Conservation (phyloP, 1,140 invertebrate species). For the Listronotus oregonensis region DNA sequence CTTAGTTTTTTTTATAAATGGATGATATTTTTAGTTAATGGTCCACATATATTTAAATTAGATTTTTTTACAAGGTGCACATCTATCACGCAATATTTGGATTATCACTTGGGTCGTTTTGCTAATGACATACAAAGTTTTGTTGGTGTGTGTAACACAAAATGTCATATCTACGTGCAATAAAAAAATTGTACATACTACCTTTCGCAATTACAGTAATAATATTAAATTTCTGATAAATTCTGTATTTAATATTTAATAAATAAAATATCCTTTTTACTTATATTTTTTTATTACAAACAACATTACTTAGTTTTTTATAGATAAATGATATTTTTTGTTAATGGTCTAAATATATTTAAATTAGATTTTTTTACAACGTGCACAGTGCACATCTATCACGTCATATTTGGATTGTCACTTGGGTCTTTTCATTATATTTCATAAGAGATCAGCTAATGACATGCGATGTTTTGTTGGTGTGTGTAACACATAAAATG, state of each 20-base stretch:
- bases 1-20: slow-evolving; percentile 7
- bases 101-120: slow-evolving; percentile 50
- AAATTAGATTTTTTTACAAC: not conserved
- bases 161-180: no score
- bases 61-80: not conserved
- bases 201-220: no score
- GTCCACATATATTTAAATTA: not conserved
- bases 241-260: no score
- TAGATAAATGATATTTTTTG: slow-evolving; percentile 1
- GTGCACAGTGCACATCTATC: slow-evolving; percentile 13
- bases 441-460: no score
- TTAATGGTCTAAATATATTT: slow-evolving; percentile 6
- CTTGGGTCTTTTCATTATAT: slow-evolving; percentile 51
- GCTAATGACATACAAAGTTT: no score
- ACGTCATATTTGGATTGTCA: slow-evolving; percentile 47
- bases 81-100: slow-evolving; percentile 43
- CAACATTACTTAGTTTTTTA: slow-evolving; percentile 1
- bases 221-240: no score
- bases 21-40: slow-evolving; percentile 1
- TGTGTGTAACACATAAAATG: no score
- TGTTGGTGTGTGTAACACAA: no score
- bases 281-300: no score
- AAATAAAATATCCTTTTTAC: no score
- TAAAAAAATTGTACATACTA: no score
- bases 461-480: no score